Conservation (phyloP, 2,888 invertebrate species). For the Nemoura dubitans region DNA sequence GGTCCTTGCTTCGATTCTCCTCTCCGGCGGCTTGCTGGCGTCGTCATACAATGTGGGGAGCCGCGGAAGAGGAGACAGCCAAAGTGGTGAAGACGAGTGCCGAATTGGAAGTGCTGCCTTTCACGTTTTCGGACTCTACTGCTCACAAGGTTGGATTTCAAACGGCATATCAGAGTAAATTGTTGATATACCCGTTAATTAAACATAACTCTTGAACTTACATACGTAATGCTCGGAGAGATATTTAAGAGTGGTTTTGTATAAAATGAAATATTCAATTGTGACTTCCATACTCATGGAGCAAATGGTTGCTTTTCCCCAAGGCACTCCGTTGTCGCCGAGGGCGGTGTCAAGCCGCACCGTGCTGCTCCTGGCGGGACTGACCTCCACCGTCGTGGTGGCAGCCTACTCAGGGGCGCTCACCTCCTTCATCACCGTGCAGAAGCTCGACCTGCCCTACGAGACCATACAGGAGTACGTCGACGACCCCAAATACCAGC, state of each 20-base stretch:
- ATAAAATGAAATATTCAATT: too few species aligned
- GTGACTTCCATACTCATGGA: too few species aligned
- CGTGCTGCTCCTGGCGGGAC: background rate
- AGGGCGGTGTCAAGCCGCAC: background rate
- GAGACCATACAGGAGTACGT: background rate
- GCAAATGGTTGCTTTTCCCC: too few species aligned
- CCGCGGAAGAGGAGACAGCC: background rate
- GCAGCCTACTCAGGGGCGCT: slow-evolving; percentile 18
- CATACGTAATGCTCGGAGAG: too few species aligned
- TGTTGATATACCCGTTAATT: background rate
- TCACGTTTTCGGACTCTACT: background rate
- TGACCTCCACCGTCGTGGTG: background rate
- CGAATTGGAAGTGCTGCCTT: background rate
- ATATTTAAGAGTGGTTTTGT: too few species aligned
- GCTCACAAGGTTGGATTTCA: background rate
- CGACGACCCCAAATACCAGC: background rate
- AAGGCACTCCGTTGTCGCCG: background rate
- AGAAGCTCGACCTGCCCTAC: background rate
- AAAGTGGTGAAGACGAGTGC: background rate
- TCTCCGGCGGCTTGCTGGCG: background rate
- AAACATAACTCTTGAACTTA: background rate
- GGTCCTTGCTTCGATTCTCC: slow-evolving; percentile 1
- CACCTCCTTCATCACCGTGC: background rate
- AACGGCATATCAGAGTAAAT: background rate
- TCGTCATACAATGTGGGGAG: background rate